Percentiles rank a stretch among this genome's conserved stretches.
Conservation (phyloP, 2,888 invertebrate species). For the Lasioglossum morio region DNA sequence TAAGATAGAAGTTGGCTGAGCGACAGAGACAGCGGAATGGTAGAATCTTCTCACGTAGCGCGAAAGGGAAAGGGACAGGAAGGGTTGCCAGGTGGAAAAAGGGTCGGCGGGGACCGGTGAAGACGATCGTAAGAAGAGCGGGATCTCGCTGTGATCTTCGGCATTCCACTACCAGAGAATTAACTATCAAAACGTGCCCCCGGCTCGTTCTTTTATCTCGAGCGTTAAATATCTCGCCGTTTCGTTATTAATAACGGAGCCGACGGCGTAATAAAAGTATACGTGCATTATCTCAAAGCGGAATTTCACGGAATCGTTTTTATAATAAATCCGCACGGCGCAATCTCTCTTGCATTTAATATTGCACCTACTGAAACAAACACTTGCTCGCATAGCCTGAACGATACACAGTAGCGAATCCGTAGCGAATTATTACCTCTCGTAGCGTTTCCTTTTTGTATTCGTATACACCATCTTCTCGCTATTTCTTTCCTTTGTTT, state of each 20-base stretch:
- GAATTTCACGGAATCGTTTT: conserved; percentile 52
- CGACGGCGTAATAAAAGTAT: conserved; percentile 41
- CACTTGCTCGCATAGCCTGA: background rate
- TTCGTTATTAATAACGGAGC: conserved; percentile 65
- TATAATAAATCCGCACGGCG: conserved; percentile 41
- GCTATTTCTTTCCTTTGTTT: background rate
- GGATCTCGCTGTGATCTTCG: conserved; percentile 40
- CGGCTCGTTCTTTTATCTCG: conserved; percentile 57
- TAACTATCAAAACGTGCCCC: conserved; percentile 69
- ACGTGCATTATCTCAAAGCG: conserved; percentile 54
- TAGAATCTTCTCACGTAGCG: conserved; percentile 54
- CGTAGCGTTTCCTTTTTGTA: background rate
- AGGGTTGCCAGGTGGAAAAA: background rate
- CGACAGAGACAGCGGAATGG: conserved; percentile 15
- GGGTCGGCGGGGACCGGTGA: background rate
- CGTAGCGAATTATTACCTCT: background rate
- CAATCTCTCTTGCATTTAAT: conserved; percentile 39
- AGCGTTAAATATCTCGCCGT: conserved; percentile 59
- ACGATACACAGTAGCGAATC: conserved; percentile 1
- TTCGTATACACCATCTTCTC: background rate
- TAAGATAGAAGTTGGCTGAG: conserved; percentile 3
- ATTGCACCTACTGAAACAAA: conserved; percentile 28
- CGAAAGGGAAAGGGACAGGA: conserved; percentile 26
- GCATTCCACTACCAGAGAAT: conserved; percentile 61
- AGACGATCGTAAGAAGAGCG: conserved; percentile 49